Evolutionary conservation across 1,140 invertebrate species (phyloP).

Genomic region (Drosophila saltans): DNA sequence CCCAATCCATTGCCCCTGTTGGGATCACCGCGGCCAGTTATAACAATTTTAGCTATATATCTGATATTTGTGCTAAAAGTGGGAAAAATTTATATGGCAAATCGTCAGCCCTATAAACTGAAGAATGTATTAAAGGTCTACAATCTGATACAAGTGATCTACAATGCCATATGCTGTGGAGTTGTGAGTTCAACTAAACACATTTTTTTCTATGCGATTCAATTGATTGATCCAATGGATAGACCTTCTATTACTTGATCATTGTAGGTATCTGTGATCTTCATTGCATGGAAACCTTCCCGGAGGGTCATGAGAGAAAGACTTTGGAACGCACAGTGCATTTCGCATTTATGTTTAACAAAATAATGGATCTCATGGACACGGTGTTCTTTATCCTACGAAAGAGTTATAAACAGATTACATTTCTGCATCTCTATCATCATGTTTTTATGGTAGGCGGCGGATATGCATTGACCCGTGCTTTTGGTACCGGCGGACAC

Average conservation of each 20-base stretch:
- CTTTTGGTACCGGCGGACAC: constrained; percentile 86
- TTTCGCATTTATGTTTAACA: constrained; percentile 58
- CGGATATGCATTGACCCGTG: constrained; percentile 37
- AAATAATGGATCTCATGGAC: constrained; percentile 86
- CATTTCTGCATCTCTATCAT: constrained; percentile 94
- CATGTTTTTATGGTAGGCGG: constrained; percentile 85
- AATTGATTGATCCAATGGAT: background rate
- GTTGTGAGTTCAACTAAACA: constrained; percentile 34
- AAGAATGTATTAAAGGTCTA: constrained; percentile 40
- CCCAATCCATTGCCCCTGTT: constrained; percentile 43
- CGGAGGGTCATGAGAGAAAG: constrained; percentile 46
- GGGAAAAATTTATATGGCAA: constrained; percentile 52
- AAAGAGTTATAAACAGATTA: constrained; percentile 93
- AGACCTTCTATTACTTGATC: constrained; percentile 61
- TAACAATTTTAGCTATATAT: constrained; percentile 36
- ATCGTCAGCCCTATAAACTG: constrained; percentile 58
- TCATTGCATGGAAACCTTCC: constrained; percentile 56
- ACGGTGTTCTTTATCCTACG: constrained; percentile 93
- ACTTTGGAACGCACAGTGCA: constrained; percentile 50
- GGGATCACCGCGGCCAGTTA: constrained; percentile 51
- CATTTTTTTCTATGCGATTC: background rate
- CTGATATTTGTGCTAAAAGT: constrained; percentile 60
- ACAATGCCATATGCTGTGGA: constrained; percentile 47
- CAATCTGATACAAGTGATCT: constrained; percentile 55
- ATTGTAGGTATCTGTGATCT: constrained; percentile 46